Percentiles rank a stretch among this genome's conserved stretches.
These are phyloP conservation scores for Babylonia areolata DNA, from an alignment of 1,140 invertebrate species.

Conservation along the genomic window DNA sequence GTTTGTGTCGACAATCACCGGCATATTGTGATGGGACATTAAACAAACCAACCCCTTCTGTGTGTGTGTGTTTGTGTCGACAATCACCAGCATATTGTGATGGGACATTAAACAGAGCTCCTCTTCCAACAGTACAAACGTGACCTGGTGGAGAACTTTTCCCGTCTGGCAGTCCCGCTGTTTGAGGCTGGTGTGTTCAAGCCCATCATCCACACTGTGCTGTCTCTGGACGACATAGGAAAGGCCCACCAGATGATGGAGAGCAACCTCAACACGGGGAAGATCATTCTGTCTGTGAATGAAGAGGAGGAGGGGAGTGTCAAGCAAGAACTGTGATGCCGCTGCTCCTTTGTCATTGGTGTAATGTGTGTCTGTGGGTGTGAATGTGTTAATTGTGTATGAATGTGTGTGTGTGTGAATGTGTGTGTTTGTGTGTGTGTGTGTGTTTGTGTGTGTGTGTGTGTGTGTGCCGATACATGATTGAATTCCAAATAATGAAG, in stretches of 20 bases:
- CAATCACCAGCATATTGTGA: no score
- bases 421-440: neutral
- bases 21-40: no score
- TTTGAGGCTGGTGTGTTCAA: slow-evolving; percentile 63
- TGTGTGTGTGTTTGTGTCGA: no score
- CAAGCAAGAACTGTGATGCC: slow-evolving; percentile 23
- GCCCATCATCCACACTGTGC: slow-evolving; percentile 64
- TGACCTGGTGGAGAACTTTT: slow-evolving; percentile 60
- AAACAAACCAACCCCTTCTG: no score
- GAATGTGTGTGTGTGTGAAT: neutral
- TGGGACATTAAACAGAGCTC: no score
- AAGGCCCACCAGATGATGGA: slow-evolving; percentile 72
- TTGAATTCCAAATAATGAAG: no score
- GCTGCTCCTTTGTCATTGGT: neutral
- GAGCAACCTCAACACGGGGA: slow-evolving; percentile 69
- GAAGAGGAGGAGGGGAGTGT: slow-evolving; percentile 40
- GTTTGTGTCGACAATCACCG: no score
- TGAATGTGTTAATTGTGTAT: neutral
- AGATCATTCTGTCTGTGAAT: slow-evolving; percentile 67
- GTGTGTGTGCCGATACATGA: no score
- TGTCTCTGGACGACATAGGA: slow-evolving; percentile 64
- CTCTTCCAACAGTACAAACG: slow-evolving; percentile 71
- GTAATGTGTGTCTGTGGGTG: neutral
- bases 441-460: neutral
- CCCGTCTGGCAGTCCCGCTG: slow-evolving; percentile 54